Percentiles rank a stretch among this genome's conserved stretches.
Evolutionary conservation across 2,797 vertebrate genomes (phyloP).

Genomic region (Eospalax fontanierii): DNA sequence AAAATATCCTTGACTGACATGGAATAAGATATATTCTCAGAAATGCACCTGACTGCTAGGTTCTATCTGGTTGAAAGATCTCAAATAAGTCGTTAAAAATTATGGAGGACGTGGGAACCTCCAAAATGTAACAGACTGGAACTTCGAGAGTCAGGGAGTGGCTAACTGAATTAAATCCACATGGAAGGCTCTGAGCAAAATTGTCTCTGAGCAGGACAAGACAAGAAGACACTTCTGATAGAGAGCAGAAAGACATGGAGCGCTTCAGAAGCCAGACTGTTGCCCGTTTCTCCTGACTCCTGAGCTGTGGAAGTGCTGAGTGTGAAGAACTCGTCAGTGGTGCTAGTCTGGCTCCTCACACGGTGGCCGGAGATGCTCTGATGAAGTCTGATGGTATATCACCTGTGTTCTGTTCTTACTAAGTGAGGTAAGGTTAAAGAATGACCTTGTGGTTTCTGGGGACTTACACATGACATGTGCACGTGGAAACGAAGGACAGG

Average conservation of each 20-base stretch:
- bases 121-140: slow-evolving; percentile 67
- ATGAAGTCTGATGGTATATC: not conserved
- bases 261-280: not conserved
- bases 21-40: slow-evolving; percentile 69
- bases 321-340: not conserved
- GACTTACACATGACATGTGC: fast-evolving
- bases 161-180: slow-evolving; percentile 32
- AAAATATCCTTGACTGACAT: slow-evolving; percentile 67
- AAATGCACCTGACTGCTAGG: slow-evolving; percentile 73
- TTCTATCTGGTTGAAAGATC: slow-evolving; percentile 77
- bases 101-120: slow-evolving; percentile 62
- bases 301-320: not conserved
- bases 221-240: not conserved
- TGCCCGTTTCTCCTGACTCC: not conserved
- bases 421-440: not conserved
- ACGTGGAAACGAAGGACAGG: not conserved
- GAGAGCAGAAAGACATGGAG: not conserved
- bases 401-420: not conserved
- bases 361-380: not conserved
- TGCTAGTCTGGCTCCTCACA: not conserved
- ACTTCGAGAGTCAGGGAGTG: not conserved
- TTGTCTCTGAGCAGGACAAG: not conserved
- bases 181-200: slow-evolving; percentile 44
- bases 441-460: not conserved
- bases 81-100: slow-evolving; percentile 83